Evolutionary conservation across 2,113 vertebrate genomes (phyloP).

Genomic region (Nibea coibor): DNA sequence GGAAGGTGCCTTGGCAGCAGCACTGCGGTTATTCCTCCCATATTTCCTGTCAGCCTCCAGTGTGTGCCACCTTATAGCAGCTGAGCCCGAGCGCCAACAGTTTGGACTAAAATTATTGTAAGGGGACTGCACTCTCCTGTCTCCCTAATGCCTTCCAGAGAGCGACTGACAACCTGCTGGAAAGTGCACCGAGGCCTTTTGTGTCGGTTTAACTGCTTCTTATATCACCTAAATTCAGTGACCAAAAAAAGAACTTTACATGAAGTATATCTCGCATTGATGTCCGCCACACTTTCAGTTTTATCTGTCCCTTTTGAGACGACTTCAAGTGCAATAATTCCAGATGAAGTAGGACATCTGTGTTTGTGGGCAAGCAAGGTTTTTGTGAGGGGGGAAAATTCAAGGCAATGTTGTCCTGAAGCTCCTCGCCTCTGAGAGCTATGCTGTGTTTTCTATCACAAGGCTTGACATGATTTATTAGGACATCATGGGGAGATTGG

Average conservation of each 20-base stretch:
- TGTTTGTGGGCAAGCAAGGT: not conserved
- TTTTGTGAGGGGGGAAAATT: not conserved
- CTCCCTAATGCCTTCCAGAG: slow-evolving; percentile 12
- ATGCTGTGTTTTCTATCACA: not conserved
- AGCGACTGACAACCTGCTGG: slow-evolving; percentile 26
- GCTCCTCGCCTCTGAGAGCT: not conserved
- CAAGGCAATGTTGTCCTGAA: not conserved
- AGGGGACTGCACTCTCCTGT: slow-evolving; percentile 37
- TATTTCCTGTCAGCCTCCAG: slow-evolving; percentile 41
- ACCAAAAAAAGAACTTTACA: not conserved
- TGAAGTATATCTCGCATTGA: slow-evolving; percentile 3
- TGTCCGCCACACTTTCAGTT: not conserved
- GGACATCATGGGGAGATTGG: not conserved
- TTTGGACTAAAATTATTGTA: slow-evolving; percentile 49
- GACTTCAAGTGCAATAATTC: not conserved
- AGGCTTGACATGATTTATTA: not conserved
- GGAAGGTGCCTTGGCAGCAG: slow-evolving; percentile 18
- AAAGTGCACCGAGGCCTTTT: not conserved
- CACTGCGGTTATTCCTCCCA: slow-evolving; percentile 40
- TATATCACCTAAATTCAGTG: slow-evolving; percentile 12
- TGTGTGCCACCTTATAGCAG: slow-evolving; percentile 24
- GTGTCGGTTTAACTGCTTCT: slow-evolving; percentile 2
- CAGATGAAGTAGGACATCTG: slow-evolving; percentile 2
- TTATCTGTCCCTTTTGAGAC: slow-evolving; percentile 14
- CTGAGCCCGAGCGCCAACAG: slow-evolving; percentile 7